These are phyloP conservation scores for Heliocidaris tuberculata DNA, from an alignment of 35 echinoderm and acorn worm genomes.

Conservation along the genomic window DNA sequence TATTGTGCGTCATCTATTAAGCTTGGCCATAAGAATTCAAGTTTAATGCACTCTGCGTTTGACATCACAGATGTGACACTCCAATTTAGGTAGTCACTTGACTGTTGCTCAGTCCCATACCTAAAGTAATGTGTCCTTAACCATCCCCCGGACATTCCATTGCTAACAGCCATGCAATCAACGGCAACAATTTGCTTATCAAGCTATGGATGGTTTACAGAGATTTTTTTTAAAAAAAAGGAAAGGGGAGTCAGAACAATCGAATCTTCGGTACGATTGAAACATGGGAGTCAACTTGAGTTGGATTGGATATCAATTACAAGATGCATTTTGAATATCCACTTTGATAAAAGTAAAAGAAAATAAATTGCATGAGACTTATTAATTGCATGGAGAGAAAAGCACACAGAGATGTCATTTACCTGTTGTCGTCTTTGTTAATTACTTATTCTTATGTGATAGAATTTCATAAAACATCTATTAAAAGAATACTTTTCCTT, in stretches of 20 bases:
- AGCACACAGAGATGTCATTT: neutral
- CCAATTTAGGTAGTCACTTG: slow-evolving; percentile 33
- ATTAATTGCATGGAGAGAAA: neutral
- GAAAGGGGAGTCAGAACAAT: neutral
- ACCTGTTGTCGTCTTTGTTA: neutral
- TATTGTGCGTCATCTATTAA: slow-evolving; percentile 50
- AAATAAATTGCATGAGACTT: neutral
- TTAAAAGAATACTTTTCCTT: neutral
- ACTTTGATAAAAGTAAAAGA: neutral
- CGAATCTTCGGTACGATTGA: neutral
- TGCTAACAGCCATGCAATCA: slow-evolving; percentile 17
- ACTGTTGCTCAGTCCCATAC: slow-evolving; percentile 33
- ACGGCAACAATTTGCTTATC: slow-evolving; percentile 45
- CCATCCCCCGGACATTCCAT: slow-evolving; percentile 32
- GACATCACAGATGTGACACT: slow-evolving; percentile 50
- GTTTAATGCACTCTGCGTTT: slow-evolving; percentile 50
- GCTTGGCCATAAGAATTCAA: slow-evolving; percentile 32
- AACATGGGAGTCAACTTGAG: slow-evolving; percentile 8
- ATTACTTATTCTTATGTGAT: neutral
- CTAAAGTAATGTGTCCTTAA: slow-evolving; percentile 44
- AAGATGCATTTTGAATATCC: neutral
- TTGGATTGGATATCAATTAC: neutral
- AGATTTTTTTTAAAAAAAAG: slow-evolving; percentile 9
- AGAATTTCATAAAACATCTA: neutral
- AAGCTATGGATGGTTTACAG: slow-evolving; percentile 34